Base-by-base conservation (phyloP, 1,140 invertebrate genomes). In the Protaetia brevitarsis region DNA sequence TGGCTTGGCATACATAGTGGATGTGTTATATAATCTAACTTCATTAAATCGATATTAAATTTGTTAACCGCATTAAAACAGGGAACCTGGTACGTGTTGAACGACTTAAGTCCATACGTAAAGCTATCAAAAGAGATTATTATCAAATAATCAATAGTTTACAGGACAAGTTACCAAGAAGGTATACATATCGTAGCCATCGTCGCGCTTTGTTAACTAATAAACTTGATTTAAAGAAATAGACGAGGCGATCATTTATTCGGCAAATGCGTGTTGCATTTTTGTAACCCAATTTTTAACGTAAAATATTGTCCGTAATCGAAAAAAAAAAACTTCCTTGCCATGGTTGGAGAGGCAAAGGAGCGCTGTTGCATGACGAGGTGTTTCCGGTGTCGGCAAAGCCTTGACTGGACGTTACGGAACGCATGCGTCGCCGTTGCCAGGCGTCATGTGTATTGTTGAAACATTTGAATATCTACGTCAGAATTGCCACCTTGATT, bases 401-500 rank as follows among this genome's bases (percentile, higher is more conserved):
- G 68, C 73, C 69, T 70, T 69, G 74, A 71, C 68, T 69, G 64
- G 69, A 68, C 45, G 65, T 60, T 59, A 29, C 28, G 60, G 69
- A 64, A 63, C 74, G 75, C 73, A 68, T 72, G 75, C 75, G 74
- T 68, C 63, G 27, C 70, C 71, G 75, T 77, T 76, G 74, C 74
- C 73, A 72, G 65, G 73, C 69, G 70, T 72, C 68, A 72, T 70
- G 67, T 72, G 68, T 66, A 51, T 75, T 73, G 71, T 72, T 70
- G 71, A 72, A 73, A 74, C 74, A 76, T 76, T 77, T 74, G 76
- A 76, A 76, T 76, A 76, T 71, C 69, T 74, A 75, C 73, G 72
- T 72, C 72, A 76, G 71, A 72, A 68, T 69, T 70, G 65, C 71
- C 72, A 68, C 70, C 70, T 72, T 68, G 63, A 71, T 71, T 67